Evolutionary conservation across 2,113 vertebrate genomes (phyloP).

Genomic region (Plecotus auritus): DNA sequence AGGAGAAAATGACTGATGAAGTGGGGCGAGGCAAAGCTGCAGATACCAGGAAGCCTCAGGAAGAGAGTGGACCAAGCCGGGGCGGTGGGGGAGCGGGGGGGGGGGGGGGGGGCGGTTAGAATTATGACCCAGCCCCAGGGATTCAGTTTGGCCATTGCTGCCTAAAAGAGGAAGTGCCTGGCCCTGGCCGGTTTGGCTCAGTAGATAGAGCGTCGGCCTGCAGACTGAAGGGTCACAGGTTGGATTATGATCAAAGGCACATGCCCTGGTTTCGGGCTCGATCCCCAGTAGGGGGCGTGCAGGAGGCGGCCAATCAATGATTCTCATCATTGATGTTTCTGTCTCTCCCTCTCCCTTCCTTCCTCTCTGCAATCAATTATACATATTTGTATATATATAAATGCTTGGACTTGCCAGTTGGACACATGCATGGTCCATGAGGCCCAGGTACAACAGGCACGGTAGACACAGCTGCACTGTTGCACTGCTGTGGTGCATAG

Average conservation of each 20-base stretch:
- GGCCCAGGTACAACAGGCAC: accelerated
- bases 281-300: no score
- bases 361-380: no score
- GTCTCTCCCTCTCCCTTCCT: no score
- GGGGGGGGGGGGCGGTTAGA: accelerated
- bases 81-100: background rate
- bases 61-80: background rate
- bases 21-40: background rate
- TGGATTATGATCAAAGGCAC: no score
- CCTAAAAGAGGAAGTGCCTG: background rate
- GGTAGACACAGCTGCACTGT: background rate
- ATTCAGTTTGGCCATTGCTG: background rate
- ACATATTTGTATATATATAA: no score
- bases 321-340: no score
- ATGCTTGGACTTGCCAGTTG: background rate
- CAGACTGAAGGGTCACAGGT: no score
- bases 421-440: accelerated
- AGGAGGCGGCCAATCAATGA: no score
- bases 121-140: background rate
- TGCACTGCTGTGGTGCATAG: accelerated
- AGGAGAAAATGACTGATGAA: background rate
- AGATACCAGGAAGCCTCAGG: background rate
- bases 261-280: no score
- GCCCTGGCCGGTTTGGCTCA: no score
- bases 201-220: no score